These are phyloP conservation scores for Circaetus gallicus DNA, from an alignment of 2,113 vertebrate genomes.

Conservation along the genomic window DNA sequence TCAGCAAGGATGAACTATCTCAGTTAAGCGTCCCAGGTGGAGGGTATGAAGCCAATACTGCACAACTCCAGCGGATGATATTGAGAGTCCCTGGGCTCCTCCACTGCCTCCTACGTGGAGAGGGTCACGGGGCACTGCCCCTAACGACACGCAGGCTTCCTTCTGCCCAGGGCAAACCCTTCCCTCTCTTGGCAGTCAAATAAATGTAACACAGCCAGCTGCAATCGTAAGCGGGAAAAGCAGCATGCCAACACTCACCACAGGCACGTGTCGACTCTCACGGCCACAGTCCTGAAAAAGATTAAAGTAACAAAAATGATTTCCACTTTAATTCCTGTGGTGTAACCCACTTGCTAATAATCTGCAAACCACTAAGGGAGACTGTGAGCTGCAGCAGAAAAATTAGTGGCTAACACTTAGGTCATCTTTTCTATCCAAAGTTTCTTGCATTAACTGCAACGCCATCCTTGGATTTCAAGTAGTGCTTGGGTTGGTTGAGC, in stretches of 20 bases:
- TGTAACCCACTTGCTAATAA: not conserved
- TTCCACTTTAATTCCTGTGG: not conserved
- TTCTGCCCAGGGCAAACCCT: not conserved
- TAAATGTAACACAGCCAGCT: fast-evolving
- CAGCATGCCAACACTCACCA: slow-evolving; percentile 76
- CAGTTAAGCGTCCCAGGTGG: not conserved
- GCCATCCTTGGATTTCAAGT: not conserved
- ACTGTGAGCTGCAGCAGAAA: not conserved
- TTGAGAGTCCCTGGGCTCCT: not conserved
- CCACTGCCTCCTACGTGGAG: not conserved
- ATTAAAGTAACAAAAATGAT: not conserved
- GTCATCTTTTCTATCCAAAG: not conserved
- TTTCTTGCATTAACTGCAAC: not conserved
- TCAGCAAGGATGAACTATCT: not conserved
- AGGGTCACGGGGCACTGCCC: not conserved
- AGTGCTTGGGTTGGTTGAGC: not conserved
- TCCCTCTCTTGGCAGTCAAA: not conserved
- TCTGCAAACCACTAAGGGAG: not conserved
- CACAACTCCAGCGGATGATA: not conserved
- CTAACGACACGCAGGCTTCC: too few relatives aligned
- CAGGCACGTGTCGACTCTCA: slow-evolving; percentile 74
- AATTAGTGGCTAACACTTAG: not conserved
- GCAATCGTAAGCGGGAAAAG: not conserved
- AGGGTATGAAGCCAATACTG: not conserved
- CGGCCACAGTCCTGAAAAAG: slow-evolving; percentile 82